Evolutionary conservation across 2,888 invertebrate species (phyloP).

Genomic region (Drosophila aldrichi): DNA sequence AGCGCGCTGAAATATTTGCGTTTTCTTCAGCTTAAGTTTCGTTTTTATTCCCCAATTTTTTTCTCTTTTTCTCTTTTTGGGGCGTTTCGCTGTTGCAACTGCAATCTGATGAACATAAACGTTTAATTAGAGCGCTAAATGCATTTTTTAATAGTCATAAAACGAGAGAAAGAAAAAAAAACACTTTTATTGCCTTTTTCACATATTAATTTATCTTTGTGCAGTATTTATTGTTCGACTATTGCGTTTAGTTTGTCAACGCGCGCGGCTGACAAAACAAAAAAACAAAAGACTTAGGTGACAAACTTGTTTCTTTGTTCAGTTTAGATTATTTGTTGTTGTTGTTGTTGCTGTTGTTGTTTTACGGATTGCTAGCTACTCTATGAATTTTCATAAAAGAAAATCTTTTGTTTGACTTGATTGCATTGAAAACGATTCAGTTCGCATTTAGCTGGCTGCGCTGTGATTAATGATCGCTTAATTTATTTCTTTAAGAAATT

Average conservation of each 20-base stretch:
- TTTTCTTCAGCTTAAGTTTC: conserved; percentile 12
- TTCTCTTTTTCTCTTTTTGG: conserved; percentile 17
- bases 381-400: conserved; percentile 44
- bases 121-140: conserved; percentile 73
- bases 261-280: conserved; percentile 42
- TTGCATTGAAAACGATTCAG: conserved; percentile 23
- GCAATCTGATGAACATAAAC: conserved; percentile 64
- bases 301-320: conserved; percentile 68
- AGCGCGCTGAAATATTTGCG: conserved; percentile 53
- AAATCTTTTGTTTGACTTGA: conserved; percentile 45
- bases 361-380: not conserved
- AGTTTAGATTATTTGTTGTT: not conserved
- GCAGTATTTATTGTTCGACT: conserved; percentile 39
- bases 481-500: not conserved
- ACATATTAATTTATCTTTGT: conserved; percentile 67
- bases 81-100: conserved; percentile 61
- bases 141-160: conserved; percentile 33
- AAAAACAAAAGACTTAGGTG: conserved; percentile 75
- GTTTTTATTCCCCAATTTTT: conserved; percentile 11
- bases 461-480: conserved; percentile 22
- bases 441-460: conserved; percentile 6
- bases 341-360: not conserved
- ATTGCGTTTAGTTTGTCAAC: conserved; percentile 34
- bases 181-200: conserved; percentile 46
- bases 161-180: not conserved